Base-by-base conservation (phyloP, 92 coral and sea anemone species). In the Diadumene lineata region DNA sequence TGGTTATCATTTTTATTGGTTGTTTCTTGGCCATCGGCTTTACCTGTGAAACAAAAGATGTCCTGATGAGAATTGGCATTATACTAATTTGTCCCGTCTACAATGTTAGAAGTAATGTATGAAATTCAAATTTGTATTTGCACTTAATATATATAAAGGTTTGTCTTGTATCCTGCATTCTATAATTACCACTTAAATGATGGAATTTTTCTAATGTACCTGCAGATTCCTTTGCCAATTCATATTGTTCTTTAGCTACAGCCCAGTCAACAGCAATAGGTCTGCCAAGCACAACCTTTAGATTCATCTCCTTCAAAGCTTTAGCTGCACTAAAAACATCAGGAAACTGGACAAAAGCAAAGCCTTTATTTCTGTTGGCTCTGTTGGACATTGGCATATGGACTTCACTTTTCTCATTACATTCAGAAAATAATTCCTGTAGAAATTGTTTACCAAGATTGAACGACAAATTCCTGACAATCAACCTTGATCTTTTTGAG, bases 211-310 rank as follows among this genome's bases (percentile, higher is more conserved):
- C n/a, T n/a, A n/a, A n/a, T n/a, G 18, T 50, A 71, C 89, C 88
- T 68, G 65, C 63, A 15, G 62, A 68, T 55, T 27, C 72, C 66
- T 73, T 62, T 29, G 73, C 79, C 18, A 66, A 56, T 69, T 86
- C 85, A 56, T 74, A 94, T 70, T 83, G 72, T 16, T 75, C 76
- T 74, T 87, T 92, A 13, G 96, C 76, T 7, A 96, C 78, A 16
- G 99, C 90, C 94, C 94, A 96, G 64, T 96, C 99, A 0, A 96
- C 93, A 11, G 99, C 99, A 0, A 96, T 82, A 43, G 97, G 88
- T 23, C 99, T 29, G 0, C 99, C 99, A 64, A 84, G 81, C 32
- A 92, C 86, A 77, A 92, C 86, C 68, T 92, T 92, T 65, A 72
- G 63, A 82, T 96, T 96, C 84, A 90, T 82, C 64, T 75, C 85